Base-by-base conservation (phyloP, 2,113 vertebrate genomes). In the Amphiprion ocellaris region DNA sequence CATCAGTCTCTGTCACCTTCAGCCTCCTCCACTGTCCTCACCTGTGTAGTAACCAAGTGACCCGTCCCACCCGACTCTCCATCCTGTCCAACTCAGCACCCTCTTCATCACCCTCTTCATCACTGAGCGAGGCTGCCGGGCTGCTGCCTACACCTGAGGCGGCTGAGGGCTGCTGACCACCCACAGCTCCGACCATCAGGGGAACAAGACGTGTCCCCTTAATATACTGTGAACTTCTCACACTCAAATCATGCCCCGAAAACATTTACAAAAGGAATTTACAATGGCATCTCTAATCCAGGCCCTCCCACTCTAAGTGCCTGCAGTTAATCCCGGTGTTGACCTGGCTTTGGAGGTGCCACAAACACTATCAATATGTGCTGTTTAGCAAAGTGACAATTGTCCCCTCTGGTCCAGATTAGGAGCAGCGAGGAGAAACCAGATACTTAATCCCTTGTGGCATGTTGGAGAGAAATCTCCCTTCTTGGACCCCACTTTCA, bases 21-120 rank as follows among this genome's bases (percentile, higher is more conserved):
- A 49, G 49, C 73, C 58, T 82, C 74, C 39, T 71, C 24, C 82
- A 83, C 87, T 88, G 71, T 92, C 87, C 84, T 75, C 92, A 93
- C 92, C 90, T 92, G 89, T 83, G 79, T 86, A 52, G 72, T 67
- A 33, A 69, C 77, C 87, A 87, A 90, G 52, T 94, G 89, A 91
- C 87, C 89, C 89, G n/a, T 90, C 69, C 66, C 64, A 74, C 58
- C 4, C 55, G 7, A 10, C 86, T 83, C 86, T 86, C 50, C 83
- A 58, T 85, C 85, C 82, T 41, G 53, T 72, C 82, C 54, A 70
- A 92, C 83, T 95, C 93, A 86, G 86, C 92, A 92, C 89, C 90
- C 87, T 89, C 86, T 94, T 87, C 82, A 90, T 93, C 92, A 93
- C 69, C 90, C 86, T 89, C 86, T 94, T 87, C 82, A 90, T 93